Evolutionary conservation across 2,888 invertebrate genomes (phyloP).

Genomic region (Copidosoma aretas): DNA sequence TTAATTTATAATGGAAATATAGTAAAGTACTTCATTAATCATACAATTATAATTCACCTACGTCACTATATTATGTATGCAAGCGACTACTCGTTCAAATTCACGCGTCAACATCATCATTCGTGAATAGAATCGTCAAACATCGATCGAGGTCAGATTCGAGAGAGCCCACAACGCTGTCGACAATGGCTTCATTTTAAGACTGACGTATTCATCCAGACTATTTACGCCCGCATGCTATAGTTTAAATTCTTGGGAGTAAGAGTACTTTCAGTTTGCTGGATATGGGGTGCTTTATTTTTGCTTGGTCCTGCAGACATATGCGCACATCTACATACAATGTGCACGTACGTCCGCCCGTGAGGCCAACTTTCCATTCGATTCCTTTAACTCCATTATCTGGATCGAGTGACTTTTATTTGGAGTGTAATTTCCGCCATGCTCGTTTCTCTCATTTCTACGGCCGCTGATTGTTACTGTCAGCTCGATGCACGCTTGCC

Average conservation of each 20-base stretch:
- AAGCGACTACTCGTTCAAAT: conserved; percentile 43
- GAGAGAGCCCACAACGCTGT: conserved; percentile 30
- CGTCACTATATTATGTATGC: conserved; percentile 49
- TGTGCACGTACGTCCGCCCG: neutral
- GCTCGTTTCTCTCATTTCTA: too few species aligned
- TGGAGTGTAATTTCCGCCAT: neutral
- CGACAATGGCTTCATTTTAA: conserved; percentile 24
- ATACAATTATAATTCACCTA: too few species aligned
- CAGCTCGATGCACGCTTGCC: too few species aligned
- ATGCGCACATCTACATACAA: neutral
- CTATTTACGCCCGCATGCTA: conserved; percentile 31
- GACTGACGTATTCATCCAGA: conserved; percentile 36
- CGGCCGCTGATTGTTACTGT: too few species aligned
- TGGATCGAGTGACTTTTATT: neutral
- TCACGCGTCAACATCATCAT: conserved; percentile 13
- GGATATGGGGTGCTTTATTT: neutral
- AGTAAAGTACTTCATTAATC: too few species aligned
- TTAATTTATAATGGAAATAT: too few species aligned
- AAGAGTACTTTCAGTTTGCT: neutral
- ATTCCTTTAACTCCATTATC: too few species aligned
- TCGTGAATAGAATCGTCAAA: conserved; percentile 53
- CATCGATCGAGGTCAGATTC: conserved; percentile 58
- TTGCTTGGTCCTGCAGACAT: neutral
- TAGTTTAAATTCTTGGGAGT: conserved; percentile 6
- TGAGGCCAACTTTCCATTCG: too few species aligned